Base-by-base conservation (phyloP, 1,140 invertebrate genomes). In the Leptonema lineaticorne region DNA sequence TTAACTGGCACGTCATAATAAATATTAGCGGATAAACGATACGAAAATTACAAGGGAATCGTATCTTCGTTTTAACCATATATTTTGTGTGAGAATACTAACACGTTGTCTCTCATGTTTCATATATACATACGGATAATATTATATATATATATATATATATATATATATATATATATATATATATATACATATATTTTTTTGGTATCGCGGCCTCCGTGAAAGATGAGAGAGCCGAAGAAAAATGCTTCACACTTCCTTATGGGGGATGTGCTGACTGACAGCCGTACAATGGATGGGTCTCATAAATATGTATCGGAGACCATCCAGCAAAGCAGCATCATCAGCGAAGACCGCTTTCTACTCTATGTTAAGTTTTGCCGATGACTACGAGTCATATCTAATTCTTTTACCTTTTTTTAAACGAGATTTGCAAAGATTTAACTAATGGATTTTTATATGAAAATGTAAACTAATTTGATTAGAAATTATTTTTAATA, bases 281-380 rank as follows among this genome's bases (percentile, higher is more conserved):
- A 66, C 63, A 66, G 63, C 29, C 48, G 9, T 37, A 37, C 30
- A 41, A 66, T 30, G 63, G 30, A 22, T 29, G 18, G 20, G 11
- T 33, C 46, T 66, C 63, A 66, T 66, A 56, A 66, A 66, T 66
- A 66, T 66, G 48, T 41, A 66, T 66, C 27, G 37, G 22, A 59
- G 28, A 59, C 57, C 57, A 41, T 53, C 46, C 46, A 2, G 46
- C 50, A 26, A 24, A 53, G 1, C 18, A 53, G 20, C 50, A 24
- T 24, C 50, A 26, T 53, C 50, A 26, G 11, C 50, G 6, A 26
- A 9, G 24, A 53, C 50, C 50, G 14, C 50, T 26, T 18, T 11
- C 50, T 41, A 41, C 9, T 3, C 30, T 11, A 11, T 20, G 46
- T 45, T 45, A n/a, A 9, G 16, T 45, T n/a, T 45, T 22, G 46